Base-by-base conservation (phyloP, 2,888 invertebrate species). In the Timema cristinae region DNA sequence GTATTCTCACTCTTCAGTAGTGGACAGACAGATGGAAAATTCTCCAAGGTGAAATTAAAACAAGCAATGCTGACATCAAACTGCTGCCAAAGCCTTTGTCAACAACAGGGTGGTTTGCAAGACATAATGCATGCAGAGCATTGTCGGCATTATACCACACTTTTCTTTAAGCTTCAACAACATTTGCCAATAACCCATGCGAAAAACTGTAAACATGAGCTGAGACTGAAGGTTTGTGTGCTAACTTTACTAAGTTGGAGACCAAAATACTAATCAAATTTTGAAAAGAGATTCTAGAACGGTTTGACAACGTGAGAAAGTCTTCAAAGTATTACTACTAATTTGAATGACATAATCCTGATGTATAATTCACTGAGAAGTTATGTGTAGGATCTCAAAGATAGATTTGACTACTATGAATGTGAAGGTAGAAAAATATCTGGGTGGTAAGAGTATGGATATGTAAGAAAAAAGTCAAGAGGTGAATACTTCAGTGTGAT, bases 1-100 rank as follows among this genome's bases (percentile, higher is more conserved):
- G n/a, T n/a, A n/a, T n/a, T n/a, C n/a, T n/a, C n/a, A n/a, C n/a
- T 56, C 56, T 56, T 56, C 56, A 56, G 56, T 56, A 56, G 56
- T 7, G n/a, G 56, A 56, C 56, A 56, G 11, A 6, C 56, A 56
- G 56, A 56, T 56, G 56, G 6, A 16, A 56, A 56, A 56, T 56
- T 56, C 56, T 56, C 2, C 56, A 56, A 56, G 6, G 56, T n/a
- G n/a, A n/a, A n/a, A n/a, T n/a, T n/a, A n/a, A n/a, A n/a, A n/a
- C n/a, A n/a, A n/a, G n/a, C n/a, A n/a, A n/a, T n/a, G n/a, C n/a
- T n/a, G n/a, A n/a, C n/a, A n/a, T n/a, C n/a, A n/a, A n/a, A n/a
- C n/a, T 56, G 56, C 56, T 56, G 10, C 56, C 56, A 11, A 56
- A 56, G 56, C 15, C 56, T 56, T 6, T 56, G 56, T 56, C 56